These are phyloP conservation scores for Danaus chrysippus DNA, from an alignment of 2,888 invertebrate genomes.

Conservation along the genomic window DNA sequence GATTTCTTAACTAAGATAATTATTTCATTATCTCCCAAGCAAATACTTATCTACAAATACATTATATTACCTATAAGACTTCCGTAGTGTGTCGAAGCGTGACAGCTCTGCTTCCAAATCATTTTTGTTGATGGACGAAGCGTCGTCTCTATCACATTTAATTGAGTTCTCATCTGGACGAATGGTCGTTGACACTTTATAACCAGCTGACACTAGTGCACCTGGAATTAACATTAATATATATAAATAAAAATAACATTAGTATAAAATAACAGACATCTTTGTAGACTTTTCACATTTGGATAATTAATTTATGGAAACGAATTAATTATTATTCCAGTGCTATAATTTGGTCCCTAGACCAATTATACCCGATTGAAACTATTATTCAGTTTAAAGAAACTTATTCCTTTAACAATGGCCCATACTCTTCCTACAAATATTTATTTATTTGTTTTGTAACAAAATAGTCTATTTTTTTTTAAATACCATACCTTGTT, in stretches of 20 bases:
- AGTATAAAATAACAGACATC: neutral
- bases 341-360: too few species aligned
- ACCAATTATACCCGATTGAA: too few species aligned
- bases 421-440: too few species aligned
- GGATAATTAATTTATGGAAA: too few species aligned
- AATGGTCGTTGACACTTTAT: slow-evolving; percentile 89
- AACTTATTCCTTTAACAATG: too few species aligned
- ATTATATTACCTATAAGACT: slow-evolving; percentile 69
- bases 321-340: too few species aligned
- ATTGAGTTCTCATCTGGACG: slow-evolving; percentile 61
- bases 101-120: slow-evolving; percentile 67
- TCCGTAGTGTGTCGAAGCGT: slow-evolving; percentile 82
- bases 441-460: too few species aligned
- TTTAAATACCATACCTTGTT: slow-evolving; percentile 60
- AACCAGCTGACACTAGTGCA: slow-evolving; percentile 91
- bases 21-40: neutral
- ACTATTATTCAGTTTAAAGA: too few species aligned
- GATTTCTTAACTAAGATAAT: neutral
- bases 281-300: too few species aligned
- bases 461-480: neutral
- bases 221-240: slow-evolving; percentile 60
- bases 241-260: neutral
- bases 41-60: neutral
- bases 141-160: slow-evolving; percentile 57
- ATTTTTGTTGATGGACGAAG: slow-evolving; percentile 67